Evolutionary conservation across 2,113 vertebrate genomes (phyloP).

Genomic region (Excalfactoria chinensis): DNA sequence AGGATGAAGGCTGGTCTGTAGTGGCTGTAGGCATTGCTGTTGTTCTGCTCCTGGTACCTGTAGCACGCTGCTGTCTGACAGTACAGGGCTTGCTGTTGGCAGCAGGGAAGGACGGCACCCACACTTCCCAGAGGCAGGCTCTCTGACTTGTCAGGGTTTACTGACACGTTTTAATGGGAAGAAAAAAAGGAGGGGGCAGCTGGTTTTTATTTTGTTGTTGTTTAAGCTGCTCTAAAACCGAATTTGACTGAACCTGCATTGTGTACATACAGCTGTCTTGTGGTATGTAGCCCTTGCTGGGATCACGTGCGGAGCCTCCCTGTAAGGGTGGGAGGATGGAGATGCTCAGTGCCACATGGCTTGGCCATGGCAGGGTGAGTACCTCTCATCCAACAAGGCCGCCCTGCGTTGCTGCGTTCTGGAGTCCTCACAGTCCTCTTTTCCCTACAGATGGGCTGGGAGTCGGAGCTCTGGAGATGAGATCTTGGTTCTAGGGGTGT

Average conservation of each 20-base stretch:
- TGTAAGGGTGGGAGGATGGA: conserved; percentile 47
- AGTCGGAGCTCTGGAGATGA: not conserved
- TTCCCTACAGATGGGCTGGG: not conserved
- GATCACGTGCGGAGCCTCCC: not conserved
- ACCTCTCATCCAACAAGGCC: not conserved
- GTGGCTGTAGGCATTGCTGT: not conserved
- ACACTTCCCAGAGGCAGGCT: not conserved
- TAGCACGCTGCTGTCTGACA: accelerated
- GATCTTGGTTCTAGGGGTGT: not conserved
- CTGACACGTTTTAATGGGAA: not conserved
- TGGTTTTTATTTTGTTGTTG: not conserved
- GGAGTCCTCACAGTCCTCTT: not conserved
- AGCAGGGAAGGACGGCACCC: too few relatives aligned
- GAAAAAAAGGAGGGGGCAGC: not conserved
- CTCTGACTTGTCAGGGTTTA: not conserved
- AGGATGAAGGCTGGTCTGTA: not conserved
- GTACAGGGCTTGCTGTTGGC: too few relatives aligned
- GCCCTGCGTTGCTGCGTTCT: not conserved
- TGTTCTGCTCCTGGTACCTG: accelerated
- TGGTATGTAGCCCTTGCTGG: not conserved
- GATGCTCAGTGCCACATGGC: not conserved
- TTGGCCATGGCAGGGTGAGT: not conserved
- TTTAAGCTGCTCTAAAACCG: not conserved
- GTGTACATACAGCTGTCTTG: not conserved
- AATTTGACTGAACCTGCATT: not conserved